A percentile compares a stretch with the other conserved stretches of the same genome.
Evolutionary conservation across 2,797 vertebrate species (phyloP).

Genomic region (Austrolebias charrua): DNA sequence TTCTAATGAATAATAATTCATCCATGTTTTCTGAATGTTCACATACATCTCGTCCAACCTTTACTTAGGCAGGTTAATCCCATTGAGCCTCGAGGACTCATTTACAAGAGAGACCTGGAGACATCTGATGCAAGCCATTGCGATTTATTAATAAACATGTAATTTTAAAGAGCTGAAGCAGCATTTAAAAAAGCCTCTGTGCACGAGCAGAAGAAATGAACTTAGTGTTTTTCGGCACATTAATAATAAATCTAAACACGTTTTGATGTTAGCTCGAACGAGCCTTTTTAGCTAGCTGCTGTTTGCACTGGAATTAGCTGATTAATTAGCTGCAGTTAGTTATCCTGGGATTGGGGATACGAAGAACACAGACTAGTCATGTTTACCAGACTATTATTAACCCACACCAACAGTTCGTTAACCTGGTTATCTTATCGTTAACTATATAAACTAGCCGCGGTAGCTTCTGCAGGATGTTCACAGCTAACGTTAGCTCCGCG

Average conservation of each 20-base stretch:
- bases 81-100: too few relatives aligned
- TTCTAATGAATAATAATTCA: constrained; percentile 14
- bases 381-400: neutral
- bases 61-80: too few relatives aligned
- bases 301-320: constrained; percentile 10
- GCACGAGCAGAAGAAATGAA: too few relatives aligned
- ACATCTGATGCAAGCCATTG: neutral
- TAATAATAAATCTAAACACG: neutral
- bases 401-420: neutral
- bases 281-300: neutral
- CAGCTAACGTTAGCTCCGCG: constrained; percentile 51
- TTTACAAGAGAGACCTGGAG: too few relatives aligned
- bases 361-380: neutral
- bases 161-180: too few relatives aligned
- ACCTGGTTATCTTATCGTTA: constrained; percentile 28
- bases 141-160: constrained; percentile 1
- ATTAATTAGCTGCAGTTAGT: constrained; percentile 21
- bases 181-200: neutral
- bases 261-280: neutral
- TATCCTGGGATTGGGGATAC: neutral
- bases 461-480: constrained; percentile 52
- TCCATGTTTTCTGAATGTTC: neutral
- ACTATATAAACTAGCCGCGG: constrained; percentile 39
- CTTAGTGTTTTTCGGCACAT: too few relatives aligned
- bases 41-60: too few relatives aligned